phyloP scores from a whole-genome alignment of 2,797 vertebrate genomes.

The Falco novaeseelandiae region DNA sequence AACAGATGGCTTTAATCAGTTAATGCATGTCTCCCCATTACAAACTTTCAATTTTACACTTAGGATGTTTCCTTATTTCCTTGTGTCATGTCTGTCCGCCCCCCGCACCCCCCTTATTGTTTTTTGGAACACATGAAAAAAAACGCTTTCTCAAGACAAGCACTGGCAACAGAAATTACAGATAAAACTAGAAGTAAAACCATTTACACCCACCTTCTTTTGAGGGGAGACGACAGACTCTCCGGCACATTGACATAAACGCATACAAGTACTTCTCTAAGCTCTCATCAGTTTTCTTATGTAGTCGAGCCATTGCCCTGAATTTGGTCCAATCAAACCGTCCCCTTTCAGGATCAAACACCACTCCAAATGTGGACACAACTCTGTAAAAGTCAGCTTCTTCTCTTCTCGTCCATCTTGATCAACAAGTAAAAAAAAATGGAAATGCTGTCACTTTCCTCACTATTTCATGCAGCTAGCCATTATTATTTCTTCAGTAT shows the following conservation, averaged over 20 bases:
- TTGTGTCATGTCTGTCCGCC: neutral
- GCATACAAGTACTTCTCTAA: constrained; percentile 96
- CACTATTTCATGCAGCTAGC: neutral
- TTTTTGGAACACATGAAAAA: neutral
- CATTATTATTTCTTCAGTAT: neutral
- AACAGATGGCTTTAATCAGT: neutral
- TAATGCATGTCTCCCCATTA: neutral
- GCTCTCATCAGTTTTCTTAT: constrained; percentile 98
- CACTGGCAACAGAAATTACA: neutral
- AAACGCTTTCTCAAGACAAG: neutral
- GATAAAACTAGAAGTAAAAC: neutral
- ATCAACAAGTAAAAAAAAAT: neutral
- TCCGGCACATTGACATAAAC: constrained; percentile 95
- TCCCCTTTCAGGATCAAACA: constrained; percentile 92
- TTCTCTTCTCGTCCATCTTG: constrained; percentile 96
- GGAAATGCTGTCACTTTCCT: neutral
- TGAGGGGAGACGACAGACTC: constrained; percentile 93
- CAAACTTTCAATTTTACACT: neutral
- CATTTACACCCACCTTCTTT: constrained; percentile 83
- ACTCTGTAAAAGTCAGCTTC: constrained; percentile 98
- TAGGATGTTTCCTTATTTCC: neutral
- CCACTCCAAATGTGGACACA: constrained; percentile 98
- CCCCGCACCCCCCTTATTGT: neutral
- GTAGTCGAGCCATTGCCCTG: constrained; percentile 94
- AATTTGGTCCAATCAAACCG: constrained; percentile 99